Percentiles rank a stretch among this genome's conserved stretches.
phyloP scores from a whole-genome alignment of 2,888 invertebrate genomes.

The Margaritifera margaritifera region DNA sequence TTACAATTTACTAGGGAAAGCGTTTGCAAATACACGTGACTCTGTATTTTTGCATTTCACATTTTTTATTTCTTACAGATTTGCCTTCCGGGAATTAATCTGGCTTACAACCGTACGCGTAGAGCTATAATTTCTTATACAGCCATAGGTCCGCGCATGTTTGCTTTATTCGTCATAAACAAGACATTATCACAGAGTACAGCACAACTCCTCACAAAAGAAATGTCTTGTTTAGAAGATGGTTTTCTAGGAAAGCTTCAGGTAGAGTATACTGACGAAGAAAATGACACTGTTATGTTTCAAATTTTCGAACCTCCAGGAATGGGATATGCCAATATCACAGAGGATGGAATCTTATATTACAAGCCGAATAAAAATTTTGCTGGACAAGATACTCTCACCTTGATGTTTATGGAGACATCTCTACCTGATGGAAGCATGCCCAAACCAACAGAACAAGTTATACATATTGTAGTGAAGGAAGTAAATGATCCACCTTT shows the following conservation, averaged over 20 bases:
- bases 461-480: slow-evolving; percentile 8
- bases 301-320: slow-evolving; percentile 20
- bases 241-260: slow-evolving; percentile 7
- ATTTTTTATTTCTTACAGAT: too few relatives aligned
- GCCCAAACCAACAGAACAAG: slow-evolving; percentile 1
- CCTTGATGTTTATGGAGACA: background rate
- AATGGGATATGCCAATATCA: slow-evolving; percentile 25
- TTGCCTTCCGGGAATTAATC: too few relatives aligned
- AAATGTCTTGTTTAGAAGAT: slow-evolving; percentile 15
- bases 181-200: slow-evolving; percentile 8
- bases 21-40: too few relatives aligned
- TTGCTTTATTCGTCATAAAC: slow-evolving; percentile 8
- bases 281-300: slow-evolving; percentile 36
- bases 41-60: too few relatives aligned
- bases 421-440: background rate
- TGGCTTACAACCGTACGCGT: too few relatives aligned
- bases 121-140: too few relatives aligned
- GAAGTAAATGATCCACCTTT: slow-evolving; percentile 26
- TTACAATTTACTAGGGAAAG: too few relatives aligned
- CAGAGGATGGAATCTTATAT: slow-evolving; percentile 24
- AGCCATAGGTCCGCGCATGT: slow-evolving; percentile 6
- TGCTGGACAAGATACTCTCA: slow-evolving; percentile 17
- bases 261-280: slow-evolving; percentile 28
- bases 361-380: slow-evolving; percentile 34
- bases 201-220: slow-evolving; percentile 9